Base-by-base conservation (phyloP, 2,113 vertebrate species). In the Nicator chloris region DNA sequence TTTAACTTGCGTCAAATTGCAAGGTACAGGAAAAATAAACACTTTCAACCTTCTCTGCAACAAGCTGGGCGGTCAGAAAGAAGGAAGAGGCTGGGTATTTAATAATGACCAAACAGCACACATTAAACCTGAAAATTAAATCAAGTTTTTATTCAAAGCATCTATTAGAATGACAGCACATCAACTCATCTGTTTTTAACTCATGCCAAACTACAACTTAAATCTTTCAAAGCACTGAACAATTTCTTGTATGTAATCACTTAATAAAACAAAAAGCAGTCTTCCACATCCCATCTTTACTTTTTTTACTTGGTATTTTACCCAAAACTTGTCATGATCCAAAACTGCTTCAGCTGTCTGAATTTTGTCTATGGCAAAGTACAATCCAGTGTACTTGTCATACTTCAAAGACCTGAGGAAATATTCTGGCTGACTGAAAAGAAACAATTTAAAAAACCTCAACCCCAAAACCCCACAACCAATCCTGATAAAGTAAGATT, bases 61-160 rank as follows among this genome's bases (percentile, higher is more conserved):
- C 11, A 4, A 13, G 61, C 7, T 26, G 1, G 27, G 22, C 61
- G 33, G 40, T 35, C 16, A 21, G 17, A 13, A 78, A 60, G 5
- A 3, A 35, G 31, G 54, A 51, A 51, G 39, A 40, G 17, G 4
- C 24, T 3, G 6, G 27, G 6, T 22, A 21, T 14, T 61, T 20
- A 93, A 69, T 35, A 93, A 82, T 82, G 33, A 82, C 22, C 50
- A 87, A 53, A 78, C 14, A 44, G 13, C 50, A 82, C 59, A 40
- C 37, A 3, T 54, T 66, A 33, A 90, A 87, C 50, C 10, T 93
- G 65, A 96, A 97, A 96, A 83, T 97, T 85, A 94, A 97, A 97
- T 79, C 96, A 97, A 96, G 42, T 56, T 97, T 98, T 98, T 98
- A 98, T 98, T 98, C 82, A 97, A 98, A 97, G 97, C 97, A 24